Evolutionary conservation across 1,140 invertebrate genomes (phyloP), one percentile per base, ranked within the genome.

Genomic region (Listronotus bonariensis): DNA sequence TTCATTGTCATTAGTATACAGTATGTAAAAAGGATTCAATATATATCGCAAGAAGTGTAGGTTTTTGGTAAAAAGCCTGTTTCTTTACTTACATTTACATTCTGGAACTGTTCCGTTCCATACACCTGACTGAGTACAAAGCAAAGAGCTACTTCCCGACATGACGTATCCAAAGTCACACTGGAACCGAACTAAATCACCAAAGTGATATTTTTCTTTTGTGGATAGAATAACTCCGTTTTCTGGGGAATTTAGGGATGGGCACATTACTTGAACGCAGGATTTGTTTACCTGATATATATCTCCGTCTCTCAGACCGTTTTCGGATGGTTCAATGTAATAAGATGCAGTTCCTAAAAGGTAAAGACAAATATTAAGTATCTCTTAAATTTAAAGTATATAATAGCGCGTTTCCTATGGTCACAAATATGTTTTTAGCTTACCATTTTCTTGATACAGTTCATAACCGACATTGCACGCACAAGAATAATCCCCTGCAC

Each of bases 101-200:
- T 92, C 89, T 5, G 96, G 96, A 34, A 90, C 86, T 15, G 92
- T 91, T 72, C 93, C 93, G 80, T 98, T 97, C 96, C 96, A 99
- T 36, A 84, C 84, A 51, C 96, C 96, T 80, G 87, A 89, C 36
- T 93, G 93, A 6, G 91, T 91, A 80, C 97, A 99, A 41, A 92
- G 81, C 4, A 98, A 80, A 20, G 89, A 87, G 1, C 90, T 85
- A 46, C 89, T 88, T 49, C 96, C 96, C 68, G 88, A 86, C 84
- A 97, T 89, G 6, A 96, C 89, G 77, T 94, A 97, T 11, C 96
- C 97, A 80, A 98, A 97, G 72, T 96, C 87, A 79, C 97, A 99
- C 75, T 95, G 91, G 84, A 98, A 98, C 61, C 85, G 88, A 0
- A 97, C 89, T 34, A 92, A 80, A 78, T 97, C 95, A 0, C 93